Evolutionary conservation across 2,888 invertebrate genomes (phyloP), one percentile per base, ranked within the genome.

Genomic region (Nudaria mundana): DNA sequence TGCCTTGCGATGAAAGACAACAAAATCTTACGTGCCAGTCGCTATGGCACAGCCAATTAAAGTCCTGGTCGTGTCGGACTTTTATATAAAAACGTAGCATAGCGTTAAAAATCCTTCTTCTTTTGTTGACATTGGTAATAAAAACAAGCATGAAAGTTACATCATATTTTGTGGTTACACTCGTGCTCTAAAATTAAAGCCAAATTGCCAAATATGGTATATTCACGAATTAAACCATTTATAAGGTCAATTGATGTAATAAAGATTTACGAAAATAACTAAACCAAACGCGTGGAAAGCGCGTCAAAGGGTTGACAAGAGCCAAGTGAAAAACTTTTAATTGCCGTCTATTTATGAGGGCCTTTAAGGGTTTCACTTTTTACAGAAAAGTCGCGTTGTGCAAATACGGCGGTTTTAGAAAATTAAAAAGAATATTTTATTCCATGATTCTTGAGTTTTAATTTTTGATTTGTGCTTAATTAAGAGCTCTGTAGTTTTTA

Each of bases 271-370:
- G 32, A 7, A 6, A 14, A 43, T 34, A 47, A 51, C 23, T 33
- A 5, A 24, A 4, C 11, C 10, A 44, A 32, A 32, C 39, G 35
- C 44, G 51, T 49, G 37, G 38, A 50, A 52, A 59, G 43, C 48
- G 35, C 41, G 55, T 57, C 59, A 60, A 60, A 60, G 57, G 52
- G 44, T 40, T 49, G 22, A n/a, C 23, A 41, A 40, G 42, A 41
- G 38, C 35, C 26, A 57, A 55, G 57, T 55, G 53, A 57, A 57
- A 60, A 60, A 60, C 49, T 60, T 60, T 60, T 60, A 60, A 57
- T 60, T 60, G 48, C 51, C 56, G 48, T 55, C 51, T 46, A 55
- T 49, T 55, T 50, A 42, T 48, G 50, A 30, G 40, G 40, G 39
- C 39, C 49, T 40, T 48, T 41, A 47, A 55, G 52, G 57, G 48